These are phyloP conservation scores for Quadriops clusia DNA, from an alignment of 2,888 invertebrate species.

Conservation along the genomic window DNA sequence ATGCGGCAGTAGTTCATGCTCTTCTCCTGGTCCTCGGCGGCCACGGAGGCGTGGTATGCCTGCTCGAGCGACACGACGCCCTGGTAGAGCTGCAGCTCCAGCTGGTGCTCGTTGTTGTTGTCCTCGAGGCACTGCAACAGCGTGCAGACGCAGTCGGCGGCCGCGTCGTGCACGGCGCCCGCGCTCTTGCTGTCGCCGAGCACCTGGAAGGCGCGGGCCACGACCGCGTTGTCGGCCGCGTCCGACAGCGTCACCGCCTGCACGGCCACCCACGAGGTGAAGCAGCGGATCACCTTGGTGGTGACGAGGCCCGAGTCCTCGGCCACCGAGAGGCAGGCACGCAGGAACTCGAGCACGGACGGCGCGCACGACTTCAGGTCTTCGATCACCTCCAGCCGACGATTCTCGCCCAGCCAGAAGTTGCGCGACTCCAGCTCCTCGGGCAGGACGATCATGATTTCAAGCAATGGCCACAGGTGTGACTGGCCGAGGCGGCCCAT, in stretches of 20 bases:
- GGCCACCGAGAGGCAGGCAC: slow-evolving; percentile 56
- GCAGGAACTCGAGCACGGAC: slow-evolving; percentile 67
- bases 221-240: slow-evolving; percentile 59
- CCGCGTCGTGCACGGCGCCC: slow-evolving; percentile 66
- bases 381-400: slow-evolving; percentile 71
- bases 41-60: slow-evolving; percentile 82
- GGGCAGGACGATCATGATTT: slow-evolving; percentile 86
- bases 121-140: slow-evolving; percentile 73
- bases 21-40: slow-evolving; percentile 88
- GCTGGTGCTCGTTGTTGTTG: slow-evolving; percentile 55
- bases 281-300: slow-evolving; percentile 68
- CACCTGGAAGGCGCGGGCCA: slow-evolving; percentile 45
- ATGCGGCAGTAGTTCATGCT: slow-evolving; percentile 87
- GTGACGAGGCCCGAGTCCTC: slow-evolving; percentile 57
- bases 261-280: slow-evolving; percentile 85
- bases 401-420: slow-evolving; percentile 69
- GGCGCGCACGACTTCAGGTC: slow-evolving; percentile 68
- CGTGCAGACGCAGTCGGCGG: slow-evolving; percentile 82
- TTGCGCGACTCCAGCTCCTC: slow-evolving; percentile 68
- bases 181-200: slow-evolving; percentile 25
- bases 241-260: slow-evolving; percentile 66
- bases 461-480: slow-evolving; percentile 73
- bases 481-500: slow-evolving; percentile 62
- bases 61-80: slow-evolving; percentile 70
- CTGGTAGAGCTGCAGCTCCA: slow-evolving; percentile 72